A percentile compares a stretch with the other conserved stretches of the same genome.
Conservation (phyloP, 1,140 invertebrate genomes). For the Babylonia areolata region DNA sequence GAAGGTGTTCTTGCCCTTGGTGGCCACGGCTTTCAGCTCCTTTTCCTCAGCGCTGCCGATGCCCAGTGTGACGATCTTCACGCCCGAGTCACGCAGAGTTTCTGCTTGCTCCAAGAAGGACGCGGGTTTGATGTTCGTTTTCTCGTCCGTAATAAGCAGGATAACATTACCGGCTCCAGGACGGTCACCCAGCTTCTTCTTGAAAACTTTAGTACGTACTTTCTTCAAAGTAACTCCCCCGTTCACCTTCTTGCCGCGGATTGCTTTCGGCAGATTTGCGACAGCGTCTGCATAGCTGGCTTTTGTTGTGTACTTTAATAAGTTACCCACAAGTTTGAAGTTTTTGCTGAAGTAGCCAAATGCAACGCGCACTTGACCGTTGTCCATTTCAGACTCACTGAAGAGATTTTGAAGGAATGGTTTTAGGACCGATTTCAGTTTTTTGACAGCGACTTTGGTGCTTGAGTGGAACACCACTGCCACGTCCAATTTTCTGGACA, state of each 20-base stretch:
- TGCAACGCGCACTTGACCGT: conserved; percentile 54
- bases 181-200: conserved; percentile 53
- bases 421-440: conserved; percentile 49
- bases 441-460: conserved; percentile 41
- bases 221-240: conserved; percentile 31
- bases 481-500: conserved; percentile 52
- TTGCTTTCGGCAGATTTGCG: not conserved
- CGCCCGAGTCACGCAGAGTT: conserved; percentile 52
- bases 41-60: conserved; percentile 42
- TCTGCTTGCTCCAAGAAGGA: conserved; percentile 47
- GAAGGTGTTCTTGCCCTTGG: conserved; percentile 40
- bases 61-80: conserved; percentile 53
- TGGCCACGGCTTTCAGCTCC: conserved; percentile 53
- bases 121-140: conserved; percentile 32
- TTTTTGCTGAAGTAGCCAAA: conserved; percentile 59
- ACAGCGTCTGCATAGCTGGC: conserved; percentile 30
- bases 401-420: conserved; percentile 58
- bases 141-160: conserved; percentile 62
- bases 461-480: conserved; percentile 52
- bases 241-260: conserved; percentile 31
- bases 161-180: conserved; percentile 55
- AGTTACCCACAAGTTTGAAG: conserved; percentile 41
- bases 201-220: conserved; percentile 53
- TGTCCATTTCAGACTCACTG: conserved; percentile 54
- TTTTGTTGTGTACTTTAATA: conserved; percentile 48